These are phyloP conservation scores for Chlorops oryzae DNA, from an alignment of 1,140 invertebrate species.

Conservation along the genomic window DNA sequence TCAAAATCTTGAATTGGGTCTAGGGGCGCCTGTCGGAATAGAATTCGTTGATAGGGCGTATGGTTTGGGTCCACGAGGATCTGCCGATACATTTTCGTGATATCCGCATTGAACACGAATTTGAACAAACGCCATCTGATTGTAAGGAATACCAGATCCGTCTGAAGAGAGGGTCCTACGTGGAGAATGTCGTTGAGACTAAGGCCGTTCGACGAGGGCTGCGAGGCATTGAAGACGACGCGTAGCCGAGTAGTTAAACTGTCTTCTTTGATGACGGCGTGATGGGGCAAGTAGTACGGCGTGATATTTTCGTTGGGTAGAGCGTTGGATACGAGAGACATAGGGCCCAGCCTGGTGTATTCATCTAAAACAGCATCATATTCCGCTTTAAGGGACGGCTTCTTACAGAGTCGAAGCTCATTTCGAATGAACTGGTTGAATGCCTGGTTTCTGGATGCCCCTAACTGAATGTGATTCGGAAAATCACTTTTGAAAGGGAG, in stretches of 20 bases:
- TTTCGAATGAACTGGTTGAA: not conserved
- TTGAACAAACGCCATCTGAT: constrained; percentile 31
- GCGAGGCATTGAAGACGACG: constrained; percentile 30
- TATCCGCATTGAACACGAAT: constrained; percentile 31
- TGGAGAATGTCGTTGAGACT: constrained; percentile 38
- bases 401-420: not conserved
- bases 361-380: constrained; percentile 10
- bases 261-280: constrained; percentile 4
- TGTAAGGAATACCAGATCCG: constrained; percentile 35
- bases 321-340: no score
- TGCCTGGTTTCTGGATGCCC: constrained; percentile 3
- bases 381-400: not conserved
- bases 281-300: constrained; percentile 13
- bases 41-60: constrained; percentile 2
- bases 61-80: constrained; percentile 11
- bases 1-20: no score
- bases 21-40: no score
- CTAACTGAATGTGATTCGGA: not conserved
- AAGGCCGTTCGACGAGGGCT: constrained; percentile 18
- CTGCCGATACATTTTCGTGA: constrained; percentile 40
- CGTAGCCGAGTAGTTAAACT: constrained; percentile 24
- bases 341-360: constrained; percentile 8
- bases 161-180: constrained; percentile 34
- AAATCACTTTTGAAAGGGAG: constrained; percentile 7
- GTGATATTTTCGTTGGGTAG: constrained; percentile 4